These are phyloP conservation scores for Nothoprocta pentlandii DNA, from an alignment of 2,113 vertebrate species.

Conservation along the genomic window DNA sequence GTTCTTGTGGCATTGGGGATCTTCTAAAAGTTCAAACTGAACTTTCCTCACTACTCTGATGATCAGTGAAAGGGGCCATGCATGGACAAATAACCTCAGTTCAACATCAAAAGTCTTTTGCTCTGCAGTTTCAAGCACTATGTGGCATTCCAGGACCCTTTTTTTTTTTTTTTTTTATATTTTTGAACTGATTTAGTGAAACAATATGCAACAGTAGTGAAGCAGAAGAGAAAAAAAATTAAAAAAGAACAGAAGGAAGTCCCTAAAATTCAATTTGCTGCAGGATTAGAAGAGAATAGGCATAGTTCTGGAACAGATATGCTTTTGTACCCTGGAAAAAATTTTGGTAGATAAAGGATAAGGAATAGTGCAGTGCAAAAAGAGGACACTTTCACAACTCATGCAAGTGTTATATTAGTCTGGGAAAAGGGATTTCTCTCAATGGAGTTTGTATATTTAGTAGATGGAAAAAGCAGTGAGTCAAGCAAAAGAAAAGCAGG, in stretches of 20 bases:
- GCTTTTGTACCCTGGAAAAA: neutral
- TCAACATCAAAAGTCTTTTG: neutral
- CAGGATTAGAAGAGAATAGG: neutral
- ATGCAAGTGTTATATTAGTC: rapidly evolving
- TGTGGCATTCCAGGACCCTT: neutral
- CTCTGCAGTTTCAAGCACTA: neutral
- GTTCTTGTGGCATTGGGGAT: neutral
- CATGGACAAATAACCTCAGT: neutral
- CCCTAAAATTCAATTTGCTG: neutral
- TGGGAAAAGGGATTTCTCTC: neutral
- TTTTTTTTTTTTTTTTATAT: neutral
- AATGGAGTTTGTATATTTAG: neutral
- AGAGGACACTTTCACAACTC: neutral
- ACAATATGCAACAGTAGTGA: neutral
- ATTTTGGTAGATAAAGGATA: neutral
- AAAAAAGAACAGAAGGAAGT: neutral
- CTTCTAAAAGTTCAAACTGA: neutral
- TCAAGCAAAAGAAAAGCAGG: neutral
- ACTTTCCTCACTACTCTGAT: neutral
- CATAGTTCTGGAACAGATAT: neutral
- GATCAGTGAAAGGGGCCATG: rapidly evolving
- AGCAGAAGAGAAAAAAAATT: neutral
- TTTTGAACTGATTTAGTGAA: neutral
- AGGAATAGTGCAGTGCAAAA: neutral
- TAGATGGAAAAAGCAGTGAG: neutral